Percentiles rank a stretch among this genome's conserved stretches.
Evolutionary conservation across 2,113 vertebrate genomes (phyloP).

Genomic region (Sarotherodon lohbergeri): DNA sequence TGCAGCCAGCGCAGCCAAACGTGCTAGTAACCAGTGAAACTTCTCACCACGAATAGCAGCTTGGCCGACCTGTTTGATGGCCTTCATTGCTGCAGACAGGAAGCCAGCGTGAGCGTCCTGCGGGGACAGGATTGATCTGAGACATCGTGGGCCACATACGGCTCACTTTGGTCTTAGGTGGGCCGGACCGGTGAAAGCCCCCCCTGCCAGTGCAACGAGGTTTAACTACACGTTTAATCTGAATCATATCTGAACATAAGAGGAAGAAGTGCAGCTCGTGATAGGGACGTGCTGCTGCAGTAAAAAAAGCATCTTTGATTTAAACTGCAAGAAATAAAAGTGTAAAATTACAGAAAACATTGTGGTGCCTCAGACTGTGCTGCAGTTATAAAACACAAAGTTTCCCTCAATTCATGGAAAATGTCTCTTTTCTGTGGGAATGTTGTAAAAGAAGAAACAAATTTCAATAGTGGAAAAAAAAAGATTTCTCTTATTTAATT

Average conservation of each 20-base stretch:
- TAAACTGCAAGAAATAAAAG: background rate
- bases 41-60: background rate
- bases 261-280: no score
- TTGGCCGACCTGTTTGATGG: background rate
- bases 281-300: no score
- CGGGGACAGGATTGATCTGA: background rate
- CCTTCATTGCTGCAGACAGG: background rate
- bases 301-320: background rate
- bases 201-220: background rate
- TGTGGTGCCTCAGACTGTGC: background rate
- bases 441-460: background rate
- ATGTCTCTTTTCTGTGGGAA: background rate
- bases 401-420: background rate
- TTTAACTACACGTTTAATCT: no score
- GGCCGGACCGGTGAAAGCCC: background rate
- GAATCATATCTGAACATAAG: no score
- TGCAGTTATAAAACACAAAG: background rate
- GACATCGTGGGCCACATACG: background rate
- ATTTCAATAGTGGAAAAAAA: background rate
- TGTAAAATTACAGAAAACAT: background rate
- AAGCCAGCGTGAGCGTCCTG: background rate
- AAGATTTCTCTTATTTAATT: background rate
- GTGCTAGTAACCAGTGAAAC: background rate
- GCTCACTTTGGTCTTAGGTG: rapidly evolving
- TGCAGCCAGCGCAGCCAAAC: background rate